Evolutionary conservation across 2,888 invertebrate species (phyloP).

Genomic region (Allophyes oxyacanthae): DNA sequence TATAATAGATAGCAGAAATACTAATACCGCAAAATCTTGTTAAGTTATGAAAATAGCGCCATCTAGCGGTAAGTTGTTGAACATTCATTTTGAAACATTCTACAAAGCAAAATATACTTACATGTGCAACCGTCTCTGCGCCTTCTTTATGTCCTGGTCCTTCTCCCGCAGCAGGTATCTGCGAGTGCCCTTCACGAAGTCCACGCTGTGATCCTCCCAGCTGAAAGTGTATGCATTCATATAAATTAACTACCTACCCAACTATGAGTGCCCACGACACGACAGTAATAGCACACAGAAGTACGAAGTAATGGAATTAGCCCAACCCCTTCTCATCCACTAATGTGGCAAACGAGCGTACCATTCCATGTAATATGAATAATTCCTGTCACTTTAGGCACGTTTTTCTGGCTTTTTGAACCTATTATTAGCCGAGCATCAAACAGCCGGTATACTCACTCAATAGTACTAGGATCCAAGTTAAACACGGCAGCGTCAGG

Average conservation of each 20-base stretch:
- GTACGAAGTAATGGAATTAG: too few relatives aligned
- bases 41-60: neutral
- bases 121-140: conserved; percentile 27
- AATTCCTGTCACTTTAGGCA: too few relatives aligned
- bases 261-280: too few relatives aligned
- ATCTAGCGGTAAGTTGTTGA: neutral
- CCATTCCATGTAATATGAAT: too few relatives aligned
- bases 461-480: conserved; percentile 36
- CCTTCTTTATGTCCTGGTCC: conserved; percentile 31
- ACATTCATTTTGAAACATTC: too few relatives aligned
- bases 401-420: too few relatives aligned
- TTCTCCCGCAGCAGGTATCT: conserved; percentile 41
- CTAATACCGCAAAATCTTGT: neutral
- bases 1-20: too few relatives aligned
- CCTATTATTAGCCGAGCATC: too few relatives aligned
- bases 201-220: conserved; percentile 35
- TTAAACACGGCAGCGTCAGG: conserved; percentile 36
- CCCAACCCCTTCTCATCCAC: too few relatives aligned
- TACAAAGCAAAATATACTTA: conserved; percentile 15
- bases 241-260: neutral
- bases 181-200: conserved; percentile 46
- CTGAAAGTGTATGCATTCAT: conserved; percentile 9
- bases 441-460: too few relatives aligned
- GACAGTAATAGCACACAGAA: too few relatives aligned
- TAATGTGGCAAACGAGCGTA: too few relatives aligned